Evolutionary conservation across 2,113 vertebrate genomes (phyloP), one percentile per base, ranked within the genome.

Genomic region (Amblyornis subalaris): DNA sequence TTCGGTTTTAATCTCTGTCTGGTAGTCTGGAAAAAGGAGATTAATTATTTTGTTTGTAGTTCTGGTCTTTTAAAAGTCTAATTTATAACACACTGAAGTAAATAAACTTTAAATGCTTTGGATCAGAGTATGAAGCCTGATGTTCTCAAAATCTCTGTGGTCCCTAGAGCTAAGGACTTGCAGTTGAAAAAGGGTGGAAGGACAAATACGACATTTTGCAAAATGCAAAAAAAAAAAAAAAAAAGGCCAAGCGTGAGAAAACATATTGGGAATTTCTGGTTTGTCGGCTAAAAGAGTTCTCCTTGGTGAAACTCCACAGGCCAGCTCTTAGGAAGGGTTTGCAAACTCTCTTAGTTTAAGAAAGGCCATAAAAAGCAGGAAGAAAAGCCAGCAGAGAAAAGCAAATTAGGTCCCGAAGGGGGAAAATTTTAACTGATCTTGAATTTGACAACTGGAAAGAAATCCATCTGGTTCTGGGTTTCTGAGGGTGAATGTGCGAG

Each of bases 311-410:
- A 66, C 69, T 90, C 65, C 1, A 1, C n/a, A 84, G 86, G 69
- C 60, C 26, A 38, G 53, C 69, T 74, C 31, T 60, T 33, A 21
- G 50, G 72, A 79, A 48, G 44, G 28, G 33, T 60, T 90, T 93
- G 29, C 28, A 83, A 90, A 77, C 35, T 53, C 48, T 76, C 47
- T 44, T 36, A 38, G 58, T 71, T 85, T 77, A 55, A 62, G n/a
- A 77, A 83, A 80, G 36, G 62, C 85, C 21, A 8, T 97, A 94
- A 92, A 96, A 90, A 88, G 47, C 50, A 60, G 66, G 51, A n/a
- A 74, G 45, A 77, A 76, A 90, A 88, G 31, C 26, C 67, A 88
- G 45, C 20, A 50, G 45, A 83, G 54, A 38, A 79, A 71, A 90
- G 60, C 60, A 86, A 93, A 86, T 84, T 61, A 45, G 26, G 24